Percentiles rank a stretch among this genome's conserved stretches.
Conservation (phyloP, 1,140 invertebrate species). For the Caenorhabditis elegans region WBcel235 BX284605.5:11237001-11237500, state of each 20-base stretch:
- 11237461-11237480: neutral
- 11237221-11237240: neutral
- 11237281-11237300: neutral
- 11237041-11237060: slow-evolving; percentile 4
- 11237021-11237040: neutral
- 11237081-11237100: neutral
- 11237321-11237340: slow-evolving; percentile 21
- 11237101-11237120: neutral
- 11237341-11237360: slow-evolving; percentile 31
- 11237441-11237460: neutral
- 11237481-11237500: neutral
- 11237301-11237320: neutral
- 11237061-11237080: neutral
- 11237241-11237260: neutral
- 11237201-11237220: slow-evolving; percentile 30
- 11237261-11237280: neutral
- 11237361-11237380: slow-evolving; percentile 23
- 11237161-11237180: slow-evolving; percentile 38
- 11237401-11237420: neutral
- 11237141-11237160: slow-evolving; percentile 36
- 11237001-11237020: neutral
- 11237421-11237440: neutral
- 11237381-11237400: neutral
- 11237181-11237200: slow-evolving; percentile 39
- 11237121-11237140: slow-evolving; percentile 39